phyloP scores from a whole-genome alignment of 2,113 vertebrate genomes.

The Malurus melanocephalus region DNA sequence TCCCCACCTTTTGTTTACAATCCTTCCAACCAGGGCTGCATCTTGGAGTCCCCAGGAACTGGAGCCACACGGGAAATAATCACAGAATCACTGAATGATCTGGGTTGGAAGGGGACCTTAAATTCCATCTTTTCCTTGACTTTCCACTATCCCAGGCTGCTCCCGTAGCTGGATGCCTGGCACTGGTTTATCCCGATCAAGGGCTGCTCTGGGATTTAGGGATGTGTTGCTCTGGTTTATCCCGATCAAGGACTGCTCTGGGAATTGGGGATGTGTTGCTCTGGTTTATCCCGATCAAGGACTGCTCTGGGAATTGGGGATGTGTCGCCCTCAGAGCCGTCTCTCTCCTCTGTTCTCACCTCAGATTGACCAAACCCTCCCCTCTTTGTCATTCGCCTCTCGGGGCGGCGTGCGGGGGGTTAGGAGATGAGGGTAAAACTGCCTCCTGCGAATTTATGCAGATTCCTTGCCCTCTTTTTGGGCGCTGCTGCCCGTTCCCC shows the following conservation, averaged over 20 bases:
- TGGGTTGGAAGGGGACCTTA: background rate
- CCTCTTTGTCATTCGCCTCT: background rate
- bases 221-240: too few relatives aligned
- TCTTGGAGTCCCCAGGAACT: background rate
- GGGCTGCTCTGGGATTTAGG: background rate
- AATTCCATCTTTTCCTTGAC: background rate
- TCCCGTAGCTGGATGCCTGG: background rate
- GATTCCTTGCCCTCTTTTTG: background rate
- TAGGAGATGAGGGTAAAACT: background rate
- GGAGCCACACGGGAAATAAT: background rate
- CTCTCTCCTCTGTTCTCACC: background rate
- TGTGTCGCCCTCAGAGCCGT: rapidly evolving
- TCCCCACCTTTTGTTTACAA: background rate
- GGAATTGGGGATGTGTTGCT: too few relatives aligned
- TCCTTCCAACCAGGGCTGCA: background rate
- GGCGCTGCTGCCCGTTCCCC: rapidly evolving
- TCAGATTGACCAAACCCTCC: rapidly evolving
- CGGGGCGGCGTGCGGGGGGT: rapidly evolving
- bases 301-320: background rate
- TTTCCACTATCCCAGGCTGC: background rate
- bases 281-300: background rate
- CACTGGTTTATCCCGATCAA: background rate
- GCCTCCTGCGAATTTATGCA: background rate
- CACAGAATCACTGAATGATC: background rate
- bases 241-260: background rate